Conservation (phyloP, 1,140 invertebrate species). For the Eurosta solidaginis region DNA sequence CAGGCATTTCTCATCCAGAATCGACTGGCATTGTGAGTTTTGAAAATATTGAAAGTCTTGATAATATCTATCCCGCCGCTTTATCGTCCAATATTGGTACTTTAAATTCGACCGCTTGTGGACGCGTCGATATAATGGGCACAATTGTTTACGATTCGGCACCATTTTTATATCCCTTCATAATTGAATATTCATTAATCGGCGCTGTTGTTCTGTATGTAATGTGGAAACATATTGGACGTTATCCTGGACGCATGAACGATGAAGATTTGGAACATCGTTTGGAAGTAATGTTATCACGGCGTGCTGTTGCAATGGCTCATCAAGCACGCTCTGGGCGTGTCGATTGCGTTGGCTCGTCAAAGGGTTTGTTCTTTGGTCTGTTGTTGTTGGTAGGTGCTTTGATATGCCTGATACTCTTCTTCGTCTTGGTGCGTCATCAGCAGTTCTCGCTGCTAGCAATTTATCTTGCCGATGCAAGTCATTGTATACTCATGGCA, state of each 20-base stretch:
- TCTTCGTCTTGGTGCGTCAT: slow-evolving; percentile 90
- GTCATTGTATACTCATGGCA: slow-evolving; percentile 84
- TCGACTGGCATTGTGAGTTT: slow-evolving; percentile 53
- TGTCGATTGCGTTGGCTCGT: slow-evolving; percentile 90
- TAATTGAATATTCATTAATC: slow-evolving; percentile 96
- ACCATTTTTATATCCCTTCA: slow-evolving; percentile 93
- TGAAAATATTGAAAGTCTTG: slow-evolving; percentile 66
- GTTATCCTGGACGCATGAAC: slow-evolving; percentile 77
- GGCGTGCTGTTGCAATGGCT: slow-evolving; percentile 79
- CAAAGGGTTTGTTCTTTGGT: slow-evolving; percentile 92
- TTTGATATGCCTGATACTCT: slow-evolving; percentile 89
- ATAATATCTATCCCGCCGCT: slow-evolving; percentile 67
- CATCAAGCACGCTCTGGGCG: slow-evolving; percentile 79
- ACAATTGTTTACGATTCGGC: slow-evolving; percentile 88
- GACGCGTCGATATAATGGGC: slow-evolving; percentile 88
- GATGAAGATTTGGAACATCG: slow-evolving; percentile 85
- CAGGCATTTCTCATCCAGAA: slow-evolving; percentile 60
- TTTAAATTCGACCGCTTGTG: slow-evolving; percentile 67
- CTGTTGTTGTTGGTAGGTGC: slow-evolving; percentile 87
- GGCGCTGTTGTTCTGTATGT: slow-evolving; percentile 96
- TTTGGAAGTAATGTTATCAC: slow-evolving; percentile 80
- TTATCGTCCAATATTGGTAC: slow-evolving; percentile 65
- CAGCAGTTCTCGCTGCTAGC: slow-evolving; percentile 78
- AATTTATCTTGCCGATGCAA: slow-evolving; percentile 87
- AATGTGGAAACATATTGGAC: slow-evolving; percentile 95